Evolutionary conservation across 2,888 invertebrate species (phyloP).

Genomic region (Euplexia lucipara): DNA sequence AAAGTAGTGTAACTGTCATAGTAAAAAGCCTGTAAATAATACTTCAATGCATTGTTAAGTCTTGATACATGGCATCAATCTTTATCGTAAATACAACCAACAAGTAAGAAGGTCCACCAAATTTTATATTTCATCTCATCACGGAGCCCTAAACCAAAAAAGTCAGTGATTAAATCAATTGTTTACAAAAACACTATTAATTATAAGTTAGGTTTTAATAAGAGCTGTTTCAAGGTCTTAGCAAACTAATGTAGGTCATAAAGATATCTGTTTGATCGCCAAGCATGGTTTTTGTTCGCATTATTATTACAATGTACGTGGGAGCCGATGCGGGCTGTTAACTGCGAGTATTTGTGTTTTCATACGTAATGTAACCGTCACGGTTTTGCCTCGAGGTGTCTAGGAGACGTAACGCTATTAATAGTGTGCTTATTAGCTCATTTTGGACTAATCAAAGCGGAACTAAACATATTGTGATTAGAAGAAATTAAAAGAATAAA

Average conservation of each 20-base stretch:
- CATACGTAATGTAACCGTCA: conserved; percentile 45
- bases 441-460: no score
- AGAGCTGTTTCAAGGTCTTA: conserved; percentile 68
- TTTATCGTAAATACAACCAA: not conserved
- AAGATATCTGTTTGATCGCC: conserved; percentile 64
- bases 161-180: conserved; percentile 30
- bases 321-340: conserved; percentile 68
- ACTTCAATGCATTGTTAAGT: no score
- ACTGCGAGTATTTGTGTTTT: conserved; percentile 48
- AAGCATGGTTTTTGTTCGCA: conserved; percentile 70
- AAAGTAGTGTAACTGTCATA: no score
- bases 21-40: no score
- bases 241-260: conserved; percentile 74
- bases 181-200: conserved; percentile 45
- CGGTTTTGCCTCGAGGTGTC: conserved; percentile 22
- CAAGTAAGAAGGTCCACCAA: not conserved
- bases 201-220: conserved; percentile 52
- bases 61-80: not conserved
- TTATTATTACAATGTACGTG: conserved; percentile 69
- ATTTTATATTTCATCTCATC: not conserved
- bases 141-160: conserved; percentile 46
- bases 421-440: conserved; percentile 13
- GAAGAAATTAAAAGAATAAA: no score
- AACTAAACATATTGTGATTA: no score
- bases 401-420: conserved; percentile 11